A percentile compares a stretch with the other conserved stretches of the same genome.
These are phyloP conservation scores for Muscidifurax raptorellus DNA, from an alignment of 1,140 invertebrate species.

Conservation along the genomic window DNA sequence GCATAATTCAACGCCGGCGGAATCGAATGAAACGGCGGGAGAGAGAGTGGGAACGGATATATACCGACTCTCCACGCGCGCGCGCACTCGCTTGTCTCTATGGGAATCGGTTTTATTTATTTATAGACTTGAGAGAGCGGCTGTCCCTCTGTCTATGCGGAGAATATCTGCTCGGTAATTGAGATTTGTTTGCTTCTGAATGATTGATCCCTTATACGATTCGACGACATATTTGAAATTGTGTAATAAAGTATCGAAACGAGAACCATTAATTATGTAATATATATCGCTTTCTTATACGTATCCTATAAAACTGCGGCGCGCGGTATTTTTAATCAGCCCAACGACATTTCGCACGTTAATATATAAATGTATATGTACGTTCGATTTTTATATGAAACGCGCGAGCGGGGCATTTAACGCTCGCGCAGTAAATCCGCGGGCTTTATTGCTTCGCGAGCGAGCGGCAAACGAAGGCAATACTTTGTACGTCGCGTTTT, in stretches of 20 bases:
- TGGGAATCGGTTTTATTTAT: constrained; percentile 32
- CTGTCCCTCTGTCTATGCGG: neutral
- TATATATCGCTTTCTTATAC: neutral
- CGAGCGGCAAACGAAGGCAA: constrained; percentile 21
- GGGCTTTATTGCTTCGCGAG: constrained; percentile 39
- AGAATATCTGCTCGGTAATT: neutral
- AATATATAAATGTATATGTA: neutral
- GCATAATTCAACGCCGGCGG: constrained; percentile 42
- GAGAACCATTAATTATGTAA: constrained; percentile 18
- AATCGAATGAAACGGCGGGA: constrained; percentile 33
- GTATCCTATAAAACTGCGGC: constrained; percentile 10
- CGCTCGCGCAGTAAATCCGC: constrained; percentile 39
- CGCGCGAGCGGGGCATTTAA: constrained; percentile 6
- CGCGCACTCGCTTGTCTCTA: neutral
- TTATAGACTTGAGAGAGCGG: neutral
- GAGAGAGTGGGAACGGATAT: neutral
- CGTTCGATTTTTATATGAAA: constrained; percentile 36
- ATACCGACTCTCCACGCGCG: neutral
- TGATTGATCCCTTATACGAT: neutral
- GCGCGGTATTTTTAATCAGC: constrained; percentile 19
- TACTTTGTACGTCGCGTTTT: constrained; percentile 41
- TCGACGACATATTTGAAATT: neutral
- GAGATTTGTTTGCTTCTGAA: neutral
- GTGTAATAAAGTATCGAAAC: neutral
- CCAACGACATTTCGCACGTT: constrained; percentile 3